Percentiles rank a stretch among this genome's conserved stretches.
These are phyloP conservation scores for Cephalopterus ornatus DNA, from an alignment of 2,113 vertebrate species.

Conservation along the genomic window DNA sequence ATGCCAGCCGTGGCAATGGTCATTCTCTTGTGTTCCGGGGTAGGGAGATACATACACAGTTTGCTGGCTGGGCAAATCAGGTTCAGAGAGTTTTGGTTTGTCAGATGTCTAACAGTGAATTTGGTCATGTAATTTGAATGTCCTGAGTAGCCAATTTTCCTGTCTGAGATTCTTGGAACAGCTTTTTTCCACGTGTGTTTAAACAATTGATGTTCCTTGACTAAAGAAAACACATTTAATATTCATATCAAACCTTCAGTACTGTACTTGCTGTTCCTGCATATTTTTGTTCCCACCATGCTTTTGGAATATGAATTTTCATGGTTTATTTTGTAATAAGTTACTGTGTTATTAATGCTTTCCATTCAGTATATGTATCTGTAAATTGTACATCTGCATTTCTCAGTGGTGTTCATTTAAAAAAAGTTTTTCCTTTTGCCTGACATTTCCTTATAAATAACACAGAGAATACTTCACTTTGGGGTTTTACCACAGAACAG, in stretches of 20 bases:
- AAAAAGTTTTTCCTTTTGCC: neutral
- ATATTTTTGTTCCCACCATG: neutral
- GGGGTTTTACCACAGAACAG: neutral
- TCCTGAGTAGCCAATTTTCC: neutral
- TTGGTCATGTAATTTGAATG: neutral
- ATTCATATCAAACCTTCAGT: neutral
- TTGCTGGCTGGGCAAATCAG: neutral
- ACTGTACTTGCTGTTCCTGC: neutral
- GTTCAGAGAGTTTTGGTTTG: neutral
- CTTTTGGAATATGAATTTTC: neutral
- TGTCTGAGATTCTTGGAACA: neutral
- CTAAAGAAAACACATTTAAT: neutral
- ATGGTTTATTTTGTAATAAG: slow-evolving; percentile 1
- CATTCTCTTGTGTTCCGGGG: neutral
- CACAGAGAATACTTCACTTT: neutral
- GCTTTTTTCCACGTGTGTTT: neutral
- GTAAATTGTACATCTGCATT: neutral
- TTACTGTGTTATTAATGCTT: neutral
- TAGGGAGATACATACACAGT: neutral
- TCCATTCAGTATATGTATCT: neutral
- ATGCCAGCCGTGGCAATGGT: neutral
- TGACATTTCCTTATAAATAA: neutral
- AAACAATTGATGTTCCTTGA: neutral
- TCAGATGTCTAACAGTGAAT: neutral
- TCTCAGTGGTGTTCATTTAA: neutral